phyloP scores from a whole-genome alignment of 2,113 vertebrate genomes.

The Odontesthes bonariensis region DNA sequence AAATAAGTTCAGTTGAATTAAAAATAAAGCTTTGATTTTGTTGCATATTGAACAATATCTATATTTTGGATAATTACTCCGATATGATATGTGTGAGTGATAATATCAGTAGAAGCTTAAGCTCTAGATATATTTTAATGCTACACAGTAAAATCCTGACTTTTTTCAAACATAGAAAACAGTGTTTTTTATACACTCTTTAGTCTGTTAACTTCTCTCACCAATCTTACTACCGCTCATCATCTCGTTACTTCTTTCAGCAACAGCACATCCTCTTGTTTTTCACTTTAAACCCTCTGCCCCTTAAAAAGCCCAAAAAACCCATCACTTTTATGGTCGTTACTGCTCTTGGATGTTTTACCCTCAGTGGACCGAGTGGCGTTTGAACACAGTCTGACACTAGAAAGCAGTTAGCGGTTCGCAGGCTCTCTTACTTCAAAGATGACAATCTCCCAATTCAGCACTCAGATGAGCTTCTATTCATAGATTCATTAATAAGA shows the following conservation, averaged over 20 bases:
- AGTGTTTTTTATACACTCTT: too few species aligned
- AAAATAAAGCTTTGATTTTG: background rate
- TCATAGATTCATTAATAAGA: background rate
- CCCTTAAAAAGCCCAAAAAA: background rate
- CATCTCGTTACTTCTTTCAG: background rate
- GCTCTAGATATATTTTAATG: too few species aligned
- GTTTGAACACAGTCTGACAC: too few species aligned
- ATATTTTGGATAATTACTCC: background rate
- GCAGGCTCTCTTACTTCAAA: background rate
- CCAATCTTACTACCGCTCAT: conserved; percentile 1
- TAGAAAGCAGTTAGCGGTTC: background rate
- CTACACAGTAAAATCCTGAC: too few species aligned
- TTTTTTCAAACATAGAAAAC: too few species aligned
- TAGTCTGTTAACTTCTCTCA: too few species aligned
- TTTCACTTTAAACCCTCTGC: background rate
- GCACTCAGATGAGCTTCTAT: background rate
- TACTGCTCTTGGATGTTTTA: background rate
- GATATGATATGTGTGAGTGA: too few species aligned
- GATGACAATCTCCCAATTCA: background rate
- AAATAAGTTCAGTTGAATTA: too few species aligned
- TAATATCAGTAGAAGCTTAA: too few species aligned
- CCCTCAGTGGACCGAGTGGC: background rate
- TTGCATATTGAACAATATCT: background rate
- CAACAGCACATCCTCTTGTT: too few species aligned
- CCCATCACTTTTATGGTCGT: too few species aligned